A percentile compares a stretch with the other conserved stretches of the same genome.
Conservation (phyloP, 2,888 invertebrate species). For the Chrysodeixis includens region DNA sequence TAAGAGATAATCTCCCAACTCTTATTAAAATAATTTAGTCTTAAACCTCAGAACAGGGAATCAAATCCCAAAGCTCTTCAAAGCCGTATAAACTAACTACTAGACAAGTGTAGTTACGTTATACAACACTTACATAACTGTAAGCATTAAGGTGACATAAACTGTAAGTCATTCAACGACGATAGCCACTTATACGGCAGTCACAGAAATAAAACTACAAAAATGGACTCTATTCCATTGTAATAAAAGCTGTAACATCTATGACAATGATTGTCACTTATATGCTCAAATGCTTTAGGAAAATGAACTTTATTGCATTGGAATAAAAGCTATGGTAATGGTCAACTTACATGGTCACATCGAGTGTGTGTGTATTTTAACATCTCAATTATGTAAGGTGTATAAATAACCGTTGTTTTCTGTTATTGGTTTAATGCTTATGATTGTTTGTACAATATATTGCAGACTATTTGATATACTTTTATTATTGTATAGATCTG, state of each 20-base stretch:
- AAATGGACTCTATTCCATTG: no score
- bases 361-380: neutral
- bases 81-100: neutral
- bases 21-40: no score
- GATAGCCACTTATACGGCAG: neutral
- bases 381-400: neutral
- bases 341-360: neutral
- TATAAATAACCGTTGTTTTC: neutral
- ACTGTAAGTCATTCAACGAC: slow-evolving; percentile 1
- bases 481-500: no score
- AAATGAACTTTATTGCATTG: neutral
- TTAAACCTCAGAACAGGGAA: no score
- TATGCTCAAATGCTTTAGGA: no score
- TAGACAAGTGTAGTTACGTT: neutral
- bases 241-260: no score
- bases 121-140: slow-evolving; percentile 2
- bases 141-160: slow-evolving; percentile 1
- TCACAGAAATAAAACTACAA: neutral
- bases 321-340: neutral
- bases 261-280: no score
- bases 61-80: no score
- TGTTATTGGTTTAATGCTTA: neutral
- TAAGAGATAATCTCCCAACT: no score
- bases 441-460: neutral
- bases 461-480: neutral